Conservation (phyloP, 2,113 vertebrate species). For the Dermatemys mawii region DNA sequence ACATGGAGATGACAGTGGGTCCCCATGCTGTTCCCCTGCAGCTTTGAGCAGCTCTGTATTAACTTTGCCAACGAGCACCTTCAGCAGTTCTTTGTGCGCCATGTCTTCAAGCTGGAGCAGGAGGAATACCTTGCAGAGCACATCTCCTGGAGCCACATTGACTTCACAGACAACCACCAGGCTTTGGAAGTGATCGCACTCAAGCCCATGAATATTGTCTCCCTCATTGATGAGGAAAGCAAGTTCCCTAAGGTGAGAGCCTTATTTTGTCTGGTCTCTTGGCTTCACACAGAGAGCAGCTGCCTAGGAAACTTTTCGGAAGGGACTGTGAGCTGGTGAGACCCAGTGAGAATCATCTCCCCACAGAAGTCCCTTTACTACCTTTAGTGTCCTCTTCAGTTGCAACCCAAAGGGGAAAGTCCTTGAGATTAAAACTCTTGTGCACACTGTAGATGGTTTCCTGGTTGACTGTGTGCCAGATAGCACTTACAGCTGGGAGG, state of each 20-base stretch:
- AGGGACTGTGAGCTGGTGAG: neutral
- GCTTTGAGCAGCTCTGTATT: slow-evolving; percentile 99
- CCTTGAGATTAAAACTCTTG: neutral
- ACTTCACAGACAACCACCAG: slow-evolving; percentile 87
- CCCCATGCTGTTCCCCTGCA: slow-evolving; percentile 51
- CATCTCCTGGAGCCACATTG: slow-evolving; percentile 89
- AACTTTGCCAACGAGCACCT: slow-evolving; percentile 98
- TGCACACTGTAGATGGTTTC: neutral
- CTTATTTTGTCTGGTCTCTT: neutral
- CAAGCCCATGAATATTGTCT: slow-evolving; percentile 91
- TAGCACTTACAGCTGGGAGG: neutral
- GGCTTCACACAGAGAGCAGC: neutral
- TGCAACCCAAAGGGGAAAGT: neutral
- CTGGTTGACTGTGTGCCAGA: neutral
- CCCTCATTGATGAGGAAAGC: slow-evolving; percentile 97
- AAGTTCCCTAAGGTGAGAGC: slow-evolving; percentile 89
- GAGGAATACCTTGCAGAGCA: slow-evolving; percentile 88
- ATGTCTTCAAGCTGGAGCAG: slow-evolving; percentile 94
- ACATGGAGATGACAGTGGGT: neutral
- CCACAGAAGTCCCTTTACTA: neutral
- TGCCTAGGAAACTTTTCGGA: neutral
- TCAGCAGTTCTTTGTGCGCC: slow-evolving; percentile 95
- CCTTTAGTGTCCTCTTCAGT: neutral
- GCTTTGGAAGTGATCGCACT: slow-evolving; percentile 87
- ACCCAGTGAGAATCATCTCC: neutral